Percentiles rank a stretch among this genome's conserved stretches.
phyloP scores from a whole-genome alignment of 2,113 vertebrate genomes.

The Chroicocephalus ridibundus region DNA sequence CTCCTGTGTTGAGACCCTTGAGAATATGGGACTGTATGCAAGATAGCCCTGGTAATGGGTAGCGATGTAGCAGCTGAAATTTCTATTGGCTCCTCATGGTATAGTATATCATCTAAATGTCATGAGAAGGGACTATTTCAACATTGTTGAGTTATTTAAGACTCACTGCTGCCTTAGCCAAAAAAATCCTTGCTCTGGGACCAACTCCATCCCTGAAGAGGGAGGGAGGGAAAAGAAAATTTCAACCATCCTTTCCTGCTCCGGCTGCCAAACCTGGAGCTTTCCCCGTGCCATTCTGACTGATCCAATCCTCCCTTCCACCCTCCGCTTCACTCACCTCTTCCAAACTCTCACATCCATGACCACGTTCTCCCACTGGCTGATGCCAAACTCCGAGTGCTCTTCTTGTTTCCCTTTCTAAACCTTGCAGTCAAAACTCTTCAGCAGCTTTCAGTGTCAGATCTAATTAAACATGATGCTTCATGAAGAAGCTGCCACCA shows the following conservation, averaged over 20 bases:
- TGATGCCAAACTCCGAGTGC: not conserved
- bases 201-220: not conserved
- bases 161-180: conserved; percentile 18
- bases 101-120: conserved; percentile 22
- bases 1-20: not conserved
- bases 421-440: not conserved
- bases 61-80: not conserved
- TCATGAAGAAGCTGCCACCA: not conserved
- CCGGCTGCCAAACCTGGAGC: not conserved
- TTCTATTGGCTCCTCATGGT: not conserved
- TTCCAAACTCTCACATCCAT: not conserved
- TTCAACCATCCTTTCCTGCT: not conserved
- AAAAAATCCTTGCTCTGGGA: conserved; percentile 49
- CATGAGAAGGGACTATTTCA: conserved; percentile 28
- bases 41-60: not conserved
- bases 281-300: not conserved
- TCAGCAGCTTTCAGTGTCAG: not conserved
- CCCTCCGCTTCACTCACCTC: not conserved
- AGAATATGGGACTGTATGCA: not conserved
- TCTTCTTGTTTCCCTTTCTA: not conserved
- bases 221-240: not conserved
- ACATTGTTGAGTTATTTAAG: conserved; percentile 35
- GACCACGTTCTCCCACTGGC: not conserved
- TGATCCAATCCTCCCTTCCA: not conserved
- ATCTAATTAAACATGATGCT: not conserved